phyloP scores from a whole-genome alignment of 2,888 invertebrate species.

The Xylota segnis region DNA sequence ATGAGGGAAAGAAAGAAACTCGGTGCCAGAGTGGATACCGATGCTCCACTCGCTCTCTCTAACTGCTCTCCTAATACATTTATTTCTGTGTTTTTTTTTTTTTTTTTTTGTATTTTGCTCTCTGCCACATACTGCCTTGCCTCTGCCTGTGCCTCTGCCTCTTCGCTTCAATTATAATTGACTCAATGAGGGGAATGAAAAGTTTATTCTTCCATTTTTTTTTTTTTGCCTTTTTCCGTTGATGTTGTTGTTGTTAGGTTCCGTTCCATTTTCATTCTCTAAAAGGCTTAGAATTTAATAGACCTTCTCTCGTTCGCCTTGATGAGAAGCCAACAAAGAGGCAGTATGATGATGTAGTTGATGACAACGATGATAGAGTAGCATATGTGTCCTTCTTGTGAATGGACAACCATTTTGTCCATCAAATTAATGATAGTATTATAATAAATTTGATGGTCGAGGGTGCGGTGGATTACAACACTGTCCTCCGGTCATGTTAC shows the following conservation, averaged over 20 bases:
- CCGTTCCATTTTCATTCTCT: conserved; percentile 51
- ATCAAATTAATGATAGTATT: conserved; percentile 70
- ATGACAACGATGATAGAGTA: conserved; percentile 37
- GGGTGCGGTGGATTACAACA: conserved; percentile 13
- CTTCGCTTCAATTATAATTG: conserved; percentile 49
- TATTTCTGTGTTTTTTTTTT: conserved; percentile 7
- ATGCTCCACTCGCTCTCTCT: background rate
- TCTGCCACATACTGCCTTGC: background rate
- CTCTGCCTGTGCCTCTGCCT: too few relatives aligned
- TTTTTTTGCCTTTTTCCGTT: conserved; percentile 13
- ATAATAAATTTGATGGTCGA: conserved; percentile 59
- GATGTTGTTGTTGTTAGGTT: conserved; percentile 13
- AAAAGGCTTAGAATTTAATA: conserved; percentile 63
- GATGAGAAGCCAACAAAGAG: background rate
- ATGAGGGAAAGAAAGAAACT: conserved; percentile 14
- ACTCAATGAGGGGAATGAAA: conserved; percentile 49
- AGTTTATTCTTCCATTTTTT: conserved; percentile 31
- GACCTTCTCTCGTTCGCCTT: conserved; percentile 13
- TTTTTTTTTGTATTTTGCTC: too few relatives aligned
- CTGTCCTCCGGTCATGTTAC: conserved; percentile 25
- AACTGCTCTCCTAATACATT: conserved; percentile 7
- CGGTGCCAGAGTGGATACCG: conserved; percentile 10
- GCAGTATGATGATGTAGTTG: background rate
- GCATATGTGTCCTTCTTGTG: conserved; percentile 45
- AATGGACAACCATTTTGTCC: conserved; percentile 64